A percentile compares a stretch with the other conserved stretches of the same genome.
Conservation (phyloP, 2,113 vertebrate genomes). For the Apistogramma diplotaenia region DNA sequence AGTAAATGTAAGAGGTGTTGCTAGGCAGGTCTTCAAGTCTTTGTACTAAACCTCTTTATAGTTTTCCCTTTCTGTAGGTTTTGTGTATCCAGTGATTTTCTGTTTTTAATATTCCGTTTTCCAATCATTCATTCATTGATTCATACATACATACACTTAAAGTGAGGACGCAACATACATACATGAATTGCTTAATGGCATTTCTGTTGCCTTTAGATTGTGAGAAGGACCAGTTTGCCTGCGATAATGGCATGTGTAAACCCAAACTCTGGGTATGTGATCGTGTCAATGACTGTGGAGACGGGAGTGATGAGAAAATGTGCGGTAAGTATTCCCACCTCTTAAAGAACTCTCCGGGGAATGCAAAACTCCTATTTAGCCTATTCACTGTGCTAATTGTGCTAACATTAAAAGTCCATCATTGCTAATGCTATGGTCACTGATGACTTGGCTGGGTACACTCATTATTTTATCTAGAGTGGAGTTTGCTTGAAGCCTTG, state of each 20-base stretch:
- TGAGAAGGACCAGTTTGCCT: slow-evolving; percentile 67
- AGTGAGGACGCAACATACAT: no score
- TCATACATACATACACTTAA: no score
- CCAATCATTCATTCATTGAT: background rate
- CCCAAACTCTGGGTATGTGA: slow-evolving; percentile 75
- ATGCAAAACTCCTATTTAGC: slow-evolving; percentile 11
- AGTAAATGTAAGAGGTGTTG: background rate
- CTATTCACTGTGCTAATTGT: slow-evolving; percentile 34
- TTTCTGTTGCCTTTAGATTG: slow-evolving; percentile 60
- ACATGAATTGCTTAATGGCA: background rate
- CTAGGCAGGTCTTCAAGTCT: background rate
- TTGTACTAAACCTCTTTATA: background rate
- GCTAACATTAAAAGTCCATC: slow-evolving; percentile 50
- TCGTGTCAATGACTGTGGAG: slow-evolving; percentile 77
- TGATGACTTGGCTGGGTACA: slow-evolving; percentile 19
- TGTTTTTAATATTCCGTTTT: background rate
- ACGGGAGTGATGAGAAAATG: slow-evolving; percentile 74
- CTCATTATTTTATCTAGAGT: slow-evolving; percentile 51
- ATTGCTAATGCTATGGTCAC: slow-evolving; percentile 44
- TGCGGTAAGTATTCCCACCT: slow-evolving; percentile 70
- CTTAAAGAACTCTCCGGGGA: background rate
- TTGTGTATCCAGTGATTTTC: background rate
- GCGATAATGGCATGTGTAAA: slow-evolving; percentile 76
- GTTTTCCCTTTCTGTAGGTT: no score
- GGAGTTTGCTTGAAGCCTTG: slow-evolving; percentile 45